Evolutionary conservation across 1,140 invertebrate genomes (phyloP).

Genomic region (Atta colombica): DNA sequence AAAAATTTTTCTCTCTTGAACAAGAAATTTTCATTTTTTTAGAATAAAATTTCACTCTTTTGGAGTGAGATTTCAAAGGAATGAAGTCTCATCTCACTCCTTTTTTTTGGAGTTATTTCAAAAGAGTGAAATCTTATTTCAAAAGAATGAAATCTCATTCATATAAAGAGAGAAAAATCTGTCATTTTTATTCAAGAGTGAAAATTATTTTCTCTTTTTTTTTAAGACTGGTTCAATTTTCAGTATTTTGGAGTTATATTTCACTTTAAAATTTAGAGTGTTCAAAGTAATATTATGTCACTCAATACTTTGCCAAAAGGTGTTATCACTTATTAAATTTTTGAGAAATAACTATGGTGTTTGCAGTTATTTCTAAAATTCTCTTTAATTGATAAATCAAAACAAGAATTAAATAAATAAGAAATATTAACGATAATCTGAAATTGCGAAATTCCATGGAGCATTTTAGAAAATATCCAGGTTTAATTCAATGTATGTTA

Average conservation of each 20-base stretch:
- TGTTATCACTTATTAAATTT: slow-evolving; percentile 11
- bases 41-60: too few relatives aligned
- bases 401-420: neutral
- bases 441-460: neutral
- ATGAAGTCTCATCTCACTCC: too few relatives aligned
- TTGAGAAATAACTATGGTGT: neutral
- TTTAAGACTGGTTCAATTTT: too few relatives aligned
- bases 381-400: slow-evolving; percentile 8
- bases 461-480: neutral
- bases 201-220: too few relatives aligned
- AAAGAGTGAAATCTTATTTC: too few relatives aligned
- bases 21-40: too few relatives aligned
- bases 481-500: neutral
- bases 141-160: neutral
- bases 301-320: neutral
- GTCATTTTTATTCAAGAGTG: too few relatives aligned
- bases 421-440: neutral
- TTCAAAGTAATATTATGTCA: neutral
- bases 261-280: neutral
- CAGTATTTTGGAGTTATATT: too few relatives aligned
- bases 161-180: too few relatives aligned
- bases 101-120: too few relatives aligned
- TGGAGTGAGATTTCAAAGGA: too few relatives aligned
- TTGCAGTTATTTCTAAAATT: neutral
- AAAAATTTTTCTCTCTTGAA: too few relatives aligned